phyloP scores from a whole-genome alignment of 2,113 vertebrate genomes.

The Bambusicola thoracicus region DNA sequence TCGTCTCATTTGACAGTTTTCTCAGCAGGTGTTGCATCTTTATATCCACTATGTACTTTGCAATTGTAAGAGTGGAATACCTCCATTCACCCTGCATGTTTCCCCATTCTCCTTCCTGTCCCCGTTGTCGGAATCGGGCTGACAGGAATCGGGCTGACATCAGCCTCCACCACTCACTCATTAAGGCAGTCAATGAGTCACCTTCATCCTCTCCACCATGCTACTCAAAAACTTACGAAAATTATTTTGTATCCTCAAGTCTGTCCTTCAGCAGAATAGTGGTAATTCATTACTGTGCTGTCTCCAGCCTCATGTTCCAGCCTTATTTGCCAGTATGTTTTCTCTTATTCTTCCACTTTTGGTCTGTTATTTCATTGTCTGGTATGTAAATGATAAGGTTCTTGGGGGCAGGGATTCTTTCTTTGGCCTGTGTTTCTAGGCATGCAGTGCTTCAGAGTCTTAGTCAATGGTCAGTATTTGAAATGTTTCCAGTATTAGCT shows the following conservation, averaged over 20 bases:
- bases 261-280: neutral
- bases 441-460: neutral
- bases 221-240: neutral
- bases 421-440: neutral
- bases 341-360: neutral
- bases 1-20: neutral
- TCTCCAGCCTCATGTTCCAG: neutral
- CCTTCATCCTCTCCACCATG: neutral
- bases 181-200: neutral
- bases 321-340: neutral
- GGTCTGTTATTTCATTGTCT: neutral
- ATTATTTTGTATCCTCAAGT: neutral
- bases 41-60: neutral
- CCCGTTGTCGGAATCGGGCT: neutral
- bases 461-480: conserved; percentile 7
- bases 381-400: neutral
- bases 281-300: neutral
- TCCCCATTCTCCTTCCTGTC: neutral
- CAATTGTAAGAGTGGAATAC: neutral
- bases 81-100: neutral
- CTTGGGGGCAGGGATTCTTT: neutral
- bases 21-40: neutral
- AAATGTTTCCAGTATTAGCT: neutral
- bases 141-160: neutral
- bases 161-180: neutral